Conservation (phyloP, 2,888 invertebrate genomes). For the Protonemura montana region DNA sequence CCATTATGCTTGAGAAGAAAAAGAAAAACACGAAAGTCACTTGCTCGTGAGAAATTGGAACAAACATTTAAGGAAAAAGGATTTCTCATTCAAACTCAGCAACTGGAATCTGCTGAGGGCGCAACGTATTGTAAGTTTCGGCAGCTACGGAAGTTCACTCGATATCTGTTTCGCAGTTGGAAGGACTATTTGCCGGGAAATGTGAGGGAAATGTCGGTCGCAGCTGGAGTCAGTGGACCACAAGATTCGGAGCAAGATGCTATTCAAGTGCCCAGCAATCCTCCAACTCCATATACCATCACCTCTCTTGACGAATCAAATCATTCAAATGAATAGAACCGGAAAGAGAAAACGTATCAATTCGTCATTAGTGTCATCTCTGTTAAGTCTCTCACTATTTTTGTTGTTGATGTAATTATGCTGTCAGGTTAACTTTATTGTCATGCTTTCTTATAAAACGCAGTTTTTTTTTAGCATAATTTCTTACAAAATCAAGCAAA, state of each 20-base stretch:
- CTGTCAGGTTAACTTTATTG: neutral
- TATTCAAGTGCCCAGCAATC: conserved; percentile 41
- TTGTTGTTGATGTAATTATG: no score
- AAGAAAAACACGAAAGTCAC: conserved; percentile 80
- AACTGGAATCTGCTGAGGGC: conserved; percentile 90
- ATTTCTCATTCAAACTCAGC: conserved; percentile 91
- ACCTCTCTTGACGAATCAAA: neutral
- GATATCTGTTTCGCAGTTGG: conserved; percentile 91
- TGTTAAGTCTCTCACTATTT: no score
- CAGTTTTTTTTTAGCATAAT: neutral
- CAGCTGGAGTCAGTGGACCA: conserved; percentile 48
- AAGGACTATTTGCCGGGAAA: conserved; percentile 89
- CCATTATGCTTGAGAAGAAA: conserved; percentile 60
- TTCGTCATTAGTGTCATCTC: no score
- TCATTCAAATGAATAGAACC: neutral
- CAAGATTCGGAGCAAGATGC: conserved; percentile 45
- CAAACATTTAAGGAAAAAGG: conserved; percentile 93
- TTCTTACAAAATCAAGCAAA: neutral
- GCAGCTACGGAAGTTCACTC: conserved; percentile 87
- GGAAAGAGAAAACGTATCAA: neutral
- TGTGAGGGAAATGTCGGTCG: conserved; percentile 56
- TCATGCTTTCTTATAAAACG: neutral
- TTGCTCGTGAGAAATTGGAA: conserved; percentile 86
- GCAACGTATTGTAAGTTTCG: conserved; percentile 94
- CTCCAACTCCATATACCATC: conserved; percentile 16